Evolutionary conservation across 2,113 vertebrate genomes (phyloP), one percentile per base, ranked within the genome.

Genomic region (Smithornis capensis): DNA sequence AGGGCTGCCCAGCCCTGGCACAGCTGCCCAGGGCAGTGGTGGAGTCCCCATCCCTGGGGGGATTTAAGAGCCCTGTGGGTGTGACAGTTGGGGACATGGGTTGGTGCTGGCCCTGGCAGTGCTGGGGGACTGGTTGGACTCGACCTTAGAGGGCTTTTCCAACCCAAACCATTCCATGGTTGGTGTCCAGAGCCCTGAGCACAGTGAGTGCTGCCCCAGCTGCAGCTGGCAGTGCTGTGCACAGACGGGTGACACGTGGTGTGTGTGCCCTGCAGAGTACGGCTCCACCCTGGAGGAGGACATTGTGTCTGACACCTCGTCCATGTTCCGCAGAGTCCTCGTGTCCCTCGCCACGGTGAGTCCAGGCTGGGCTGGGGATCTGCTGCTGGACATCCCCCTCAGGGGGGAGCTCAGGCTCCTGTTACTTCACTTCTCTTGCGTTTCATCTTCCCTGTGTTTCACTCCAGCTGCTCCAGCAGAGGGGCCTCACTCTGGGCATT

Each of bases 241-340:
- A n/a, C n/a, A n/a, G n/a, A n/a, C n/a, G n/a, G n/a, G n/a, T n/a
- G n/a, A n/a, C n/a, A n/a, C n/a, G n/a, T n/a, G n/a, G n/a, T 78
- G 27, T 76, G 52, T 60, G 42, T 76, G 87, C 53, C 82, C 75
- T 93, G 92, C 25, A 99, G 99, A 99, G 56, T 97, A 98, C 8
- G 98, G 92, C 15, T 90, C 95, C 29, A 96, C 49, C 87, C 98
- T 99, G 15, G 99, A 99, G 89, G 98, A 99, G 0, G 98, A 98
- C 84, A 98, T 99, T 40, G 94, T 93, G 52, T 99, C 99, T 1
- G 99, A 99, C 94, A 99, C 99, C 0, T 99, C 99, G 7, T 98
- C 98, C 91, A 98, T 98, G 98, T 99, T 99, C 93, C 98, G 98
- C 94, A 98, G 99, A 40, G 98, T 99, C 59, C 98, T 99, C 50